A percentile compares a stretch with the other conserved stretches of the same genome.
Conservation (phyloP, 2,888 invertebrate species). For the Caradrina kadenii region DNA sequence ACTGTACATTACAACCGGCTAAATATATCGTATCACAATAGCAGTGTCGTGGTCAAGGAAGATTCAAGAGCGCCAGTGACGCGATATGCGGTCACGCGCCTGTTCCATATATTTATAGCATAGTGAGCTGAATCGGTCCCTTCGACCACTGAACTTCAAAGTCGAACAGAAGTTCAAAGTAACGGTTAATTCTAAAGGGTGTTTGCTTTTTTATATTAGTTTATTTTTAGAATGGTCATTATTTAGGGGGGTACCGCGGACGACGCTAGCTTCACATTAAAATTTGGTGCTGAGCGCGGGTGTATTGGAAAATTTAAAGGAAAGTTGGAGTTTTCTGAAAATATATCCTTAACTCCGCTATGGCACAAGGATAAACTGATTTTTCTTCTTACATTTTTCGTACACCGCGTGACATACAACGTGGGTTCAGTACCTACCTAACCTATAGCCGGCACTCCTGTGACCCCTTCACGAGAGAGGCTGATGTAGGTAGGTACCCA, state of each 20-base stretch:
- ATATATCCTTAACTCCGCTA: not conserved
- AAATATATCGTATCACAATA: constrained; percentile 88
- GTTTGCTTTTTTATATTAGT: constrained; percentile 25
- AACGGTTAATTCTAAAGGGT: constrained; percentile 44
- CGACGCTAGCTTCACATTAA: too few relatives aligned
- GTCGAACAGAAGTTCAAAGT: constrained; percentile 63
- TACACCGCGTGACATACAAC: not conserved
- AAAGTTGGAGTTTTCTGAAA: not conserved
- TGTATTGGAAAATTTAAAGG: not conserved
- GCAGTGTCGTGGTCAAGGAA: constrained; percentile 87
- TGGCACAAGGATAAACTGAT: not conserved
- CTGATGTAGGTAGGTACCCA: constrained; percentile 5
- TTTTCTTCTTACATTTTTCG: not conserved
- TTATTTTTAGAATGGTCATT: constrained; percentile 23
- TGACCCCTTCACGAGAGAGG: constrained; percentile 7
- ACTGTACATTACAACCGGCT: constrained; percentile 78
- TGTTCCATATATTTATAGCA: constrained; percentile 80
- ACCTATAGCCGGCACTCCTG: constrained; percentile 5
- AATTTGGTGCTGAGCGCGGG: not conserved
- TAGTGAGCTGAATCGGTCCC: constrained; percentile 72
- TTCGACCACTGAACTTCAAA: constrained; percentile 73
- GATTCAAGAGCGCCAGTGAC: constrained; percentile 85
- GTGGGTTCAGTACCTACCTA: not conserved
- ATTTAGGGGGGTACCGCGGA: not conserved
- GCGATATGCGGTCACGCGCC: constrained; percentile 81